These are phyloP conservation scores for Bergia sp. DNA, from an alignment of 92 coral and sea anemone genomes.

Conservation along the genomic window DNA sequence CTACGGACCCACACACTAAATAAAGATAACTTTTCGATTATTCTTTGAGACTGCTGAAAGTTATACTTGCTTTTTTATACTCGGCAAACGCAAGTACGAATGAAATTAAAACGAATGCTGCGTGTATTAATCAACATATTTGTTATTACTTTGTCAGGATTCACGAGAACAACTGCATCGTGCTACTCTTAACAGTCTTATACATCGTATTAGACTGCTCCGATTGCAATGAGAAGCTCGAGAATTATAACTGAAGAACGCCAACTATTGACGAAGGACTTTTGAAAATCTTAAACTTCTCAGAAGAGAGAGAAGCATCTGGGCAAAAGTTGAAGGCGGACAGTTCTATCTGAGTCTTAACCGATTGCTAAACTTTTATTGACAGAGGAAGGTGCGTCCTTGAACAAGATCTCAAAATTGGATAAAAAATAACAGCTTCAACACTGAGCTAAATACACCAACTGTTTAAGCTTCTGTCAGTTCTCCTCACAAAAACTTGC, in stretches of 20 bases:
- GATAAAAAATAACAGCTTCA: background rate
- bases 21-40: too few relatives aligned
- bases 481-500: background rate
- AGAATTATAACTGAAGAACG: too few relatives aligned
- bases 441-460: background rate
- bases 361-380: too few relatives aligned
- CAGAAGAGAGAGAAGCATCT: background rate
- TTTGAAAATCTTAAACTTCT: background rate
- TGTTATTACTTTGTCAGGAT: background rate
- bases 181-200: background rate
- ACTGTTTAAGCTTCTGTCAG: background rate
- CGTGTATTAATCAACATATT: background rate
- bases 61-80: background rate
- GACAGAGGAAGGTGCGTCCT: background rate
- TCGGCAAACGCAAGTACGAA: background rate
- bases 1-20: too few relatives aligned
- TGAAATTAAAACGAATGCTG: background rate
- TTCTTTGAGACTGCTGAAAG: background rate
- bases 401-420: background rate
- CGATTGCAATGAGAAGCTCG: background rate
- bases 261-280: background rate
- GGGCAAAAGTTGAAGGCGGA: background rate
- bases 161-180: background rate
- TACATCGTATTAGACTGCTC: background rate
- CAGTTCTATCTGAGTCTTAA: too few relatives aligned